Conservation (phyloP, 2,888 invertebrate species). For the Epinotia ramella region DNA sequence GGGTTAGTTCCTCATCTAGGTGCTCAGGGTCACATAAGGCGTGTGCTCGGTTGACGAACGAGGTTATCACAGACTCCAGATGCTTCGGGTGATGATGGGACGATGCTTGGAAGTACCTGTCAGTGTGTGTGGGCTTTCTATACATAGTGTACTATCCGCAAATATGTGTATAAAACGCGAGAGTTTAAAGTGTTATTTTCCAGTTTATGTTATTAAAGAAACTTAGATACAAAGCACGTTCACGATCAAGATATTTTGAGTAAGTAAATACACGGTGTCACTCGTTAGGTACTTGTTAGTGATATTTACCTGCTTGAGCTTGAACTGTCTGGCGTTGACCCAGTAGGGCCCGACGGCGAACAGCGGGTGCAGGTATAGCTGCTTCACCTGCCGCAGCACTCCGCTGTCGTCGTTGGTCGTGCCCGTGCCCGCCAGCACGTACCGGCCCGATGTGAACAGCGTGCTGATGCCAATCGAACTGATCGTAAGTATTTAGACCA, state of each 20-base stretch:
- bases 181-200: too few relatives aligned
- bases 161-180: too few relatives aligned
- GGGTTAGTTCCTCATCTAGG: too few relatives aligned
- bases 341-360: constrained; percentile 80
- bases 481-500: constrained; percentile 41
- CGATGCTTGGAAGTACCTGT: too few relatives aligned
- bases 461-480: constrained; percentile 56
- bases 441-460: constrained; percentile 63
- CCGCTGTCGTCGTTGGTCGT: constrained; percentile 66
- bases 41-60: too few relatives aligned
- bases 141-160: not conserved
- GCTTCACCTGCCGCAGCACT: constrained; percentile 62
- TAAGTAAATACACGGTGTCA: not conserved
- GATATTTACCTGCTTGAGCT: constrained; percentile 65
- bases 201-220: too few relatives aligned
- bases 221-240: too few relatives aligned
- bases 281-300: not conserved
- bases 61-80: too few relatives aligned
- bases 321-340: constrained; percentile 65
- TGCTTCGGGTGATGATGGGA: too few relatives aligned
- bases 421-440: constrained; percentile 73
- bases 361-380: constrained; percentile 71
- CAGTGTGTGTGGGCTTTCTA: too few relatives aligned
- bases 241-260: too few relatives aligned
- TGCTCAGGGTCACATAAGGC: too few relatives aligned